Conservation (phyloP, 53 echinoderm and acorn worm genomes). For the Stichopus horrens region DNA sequence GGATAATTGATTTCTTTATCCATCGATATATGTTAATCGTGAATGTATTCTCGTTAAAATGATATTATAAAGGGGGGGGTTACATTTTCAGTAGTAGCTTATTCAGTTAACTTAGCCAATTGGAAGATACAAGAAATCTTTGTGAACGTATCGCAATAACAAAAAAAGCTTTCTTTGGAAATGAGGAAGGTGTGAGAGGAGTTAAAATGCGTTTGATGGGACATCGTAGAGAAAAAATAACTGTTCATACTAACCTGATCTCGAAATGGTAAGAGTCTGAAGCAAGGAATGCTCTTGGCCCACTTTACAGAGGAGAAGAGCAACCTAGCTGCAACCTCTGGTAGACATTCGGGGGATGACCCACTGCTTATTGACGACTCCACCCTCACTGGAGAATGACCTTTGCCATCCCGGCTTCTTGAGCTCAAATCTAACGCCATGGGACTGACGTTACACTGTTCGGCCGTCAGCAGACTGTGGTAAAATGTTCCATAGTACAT, state of each 20-base stretch:
- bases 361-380: slow-evolving; percentile 21
- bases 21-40: too few species aligned
- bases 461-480: slow-evolving; percentile 92
- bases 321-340: slow-evolving; percentile 87
- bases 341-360: slow-evolving; percentile 67
- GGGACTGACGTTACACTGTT: slow-evolving; percentile 95
- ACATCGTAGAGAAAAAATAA: too few species aligned
- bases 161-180: too few species aligned
- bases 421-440: slow-evolving; percentile 72
- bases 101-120: too few species aligned
- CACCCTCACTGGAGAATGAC: neutral
- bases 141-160: too few species aligned
- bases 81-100: too few species aligned
- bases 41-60: too few species aligned
- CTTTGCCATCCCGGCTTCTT: slow-evolving; percentile 27
- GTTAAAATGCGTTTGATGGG: too few species aligned
- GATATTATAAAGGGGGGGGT: too few species aligned
- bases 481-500: slow-evolving; percentile 99
- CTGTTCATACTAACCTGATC: slow-evolving; percentile 74
- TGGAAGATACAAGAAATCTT: too few species aligned
- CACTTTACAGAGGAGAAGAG: slow-evolving; percentile 95
- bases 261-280: slow-evolving; percentile 81
- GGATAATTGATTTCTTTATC: too few species aligned
- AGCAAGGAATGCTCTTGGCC: slow-evolving; percentile 97
- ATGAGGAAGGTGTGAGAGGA: too few species aligned